Base-by-base conservation (phyloP, 2,797 vertebrate species). In the Schizothorax lantsangensis region DNA sequence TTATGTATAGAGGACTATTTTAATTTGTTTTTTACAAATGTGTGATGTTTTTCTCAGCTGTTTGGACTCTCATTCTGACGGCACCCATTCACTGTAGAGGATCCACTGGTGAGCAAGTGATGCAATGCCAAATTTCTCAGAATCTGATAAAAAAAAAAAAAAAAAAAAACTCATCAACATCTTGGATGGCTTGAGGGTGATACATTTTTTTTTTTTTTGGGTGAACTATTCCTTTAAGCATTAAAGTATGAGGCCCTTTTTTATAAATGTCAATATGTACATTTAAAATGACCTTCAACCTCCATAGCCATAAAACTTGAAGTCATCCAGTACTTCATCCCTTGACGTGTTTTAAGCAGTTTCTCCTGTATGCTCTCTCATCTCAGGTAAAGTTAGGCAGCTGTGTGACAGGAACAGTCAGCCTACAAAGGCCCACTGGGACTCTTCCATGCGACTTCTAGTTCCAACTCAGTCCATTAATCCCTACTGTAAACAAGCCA, bases 391-490 rank as follows among this genome's bases (percentile, higher is more conserved):
- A 12, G 19, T 69, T 9, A 68, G 62, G 43, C 30, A 84, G 74
- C 62, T 79, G 64, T 79, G 84, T 68, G 83, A 77, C 59, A 78
- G 23, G 26, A 79, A 71, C 64, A 79, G 64, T 30, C n/a, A 6
- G 21, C 26, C 75, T 79, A 11, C 69, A 79, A n/a, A 4, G 62
- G 74, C 38, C 84, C 84, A 79, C 72, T 85, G 79, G 38, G 73
- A 69, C 52, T 78, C 40, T 45, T 62, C 23, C 79, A 85, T 52
- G n/a, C 83, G 11, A n/a, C 45, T 47, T 83, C 79, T 68, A 83
- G 57, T 73, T 83, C n/a, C n/a, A 33, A 59, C 21, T 45, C 54
- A 66, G 47, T 83, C 59, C 49, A 62, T 88, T 81, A 78, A 81
- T 81, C 23, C 77, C 59, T 45, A 82, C 30, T 52, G 71, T 81